phyloP scores from a whole-genome alignment of 23 tunicate species.

The Styela plicata region DNA sequence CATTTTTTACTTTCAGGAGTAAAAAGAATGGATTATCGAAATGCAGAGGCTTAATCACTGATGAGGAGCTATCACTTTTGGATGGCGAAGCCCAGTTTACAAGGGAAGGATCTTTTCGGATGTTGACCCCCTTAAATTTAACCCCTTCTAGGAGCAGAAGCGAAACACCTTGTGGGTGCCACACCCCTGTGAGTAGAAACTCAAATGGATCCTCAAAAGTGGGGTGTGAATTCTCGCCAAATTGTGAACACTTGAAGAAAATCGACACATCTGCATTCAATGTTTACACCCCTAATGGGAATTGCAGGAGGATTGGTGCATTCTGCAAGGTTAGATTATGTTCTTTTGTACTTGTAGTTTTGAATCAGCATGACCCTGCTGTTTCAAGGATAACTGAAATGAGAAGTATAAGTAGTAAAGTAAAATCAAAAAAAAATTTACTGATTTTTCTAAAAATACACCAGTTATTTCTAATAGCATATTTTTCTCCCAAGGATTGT shows the following conservation, averaged over 20 bases:
- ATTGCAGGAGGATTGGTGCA: not conserved
- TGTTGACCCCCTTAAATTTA: conserved; percentile 7
- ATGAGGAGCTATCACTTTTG: conserved; percentile 9
- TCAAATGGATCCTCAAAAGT: conserved; percentile 22
- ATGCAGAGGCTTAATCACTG: not conserved
- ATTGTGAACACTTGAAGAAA: conserved; percentile 12
- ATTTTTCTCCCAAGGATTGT: no score
- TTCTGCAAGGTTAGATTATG: not conserved
- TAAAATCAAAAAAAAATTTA: no score
- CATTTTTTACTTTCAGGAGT: not conserved
- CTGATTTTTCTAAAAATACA: no score
- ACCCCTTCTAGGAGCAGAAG: conserved; percentile 20
- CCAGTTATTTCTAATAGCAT: no score
- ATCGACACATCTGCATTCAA: not conserved
- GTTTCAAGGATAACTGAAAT: no score
- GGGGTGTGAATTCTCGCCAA: not conserved
- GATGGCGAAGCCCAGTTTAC: not conserved
- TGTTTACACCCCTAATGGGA: not conserved
- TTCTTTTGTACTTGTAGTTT: no score
- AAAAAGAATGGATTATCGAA: not conserved
- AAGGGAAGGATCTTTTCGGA: not conserved
- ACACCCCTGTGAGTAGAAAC: conserved; percentile 6
- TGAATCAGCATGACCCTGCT: no score
- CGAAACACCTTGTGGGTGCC: conserved; percentile 14
- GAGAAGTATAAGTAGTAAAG: no score